Percentiles rank a stretch among this genome's conserved stretches.
phyloP scores from a whole-genome alignment of 2,888 invertebrate genomes.

The Loripinus fragilis region DNA sequence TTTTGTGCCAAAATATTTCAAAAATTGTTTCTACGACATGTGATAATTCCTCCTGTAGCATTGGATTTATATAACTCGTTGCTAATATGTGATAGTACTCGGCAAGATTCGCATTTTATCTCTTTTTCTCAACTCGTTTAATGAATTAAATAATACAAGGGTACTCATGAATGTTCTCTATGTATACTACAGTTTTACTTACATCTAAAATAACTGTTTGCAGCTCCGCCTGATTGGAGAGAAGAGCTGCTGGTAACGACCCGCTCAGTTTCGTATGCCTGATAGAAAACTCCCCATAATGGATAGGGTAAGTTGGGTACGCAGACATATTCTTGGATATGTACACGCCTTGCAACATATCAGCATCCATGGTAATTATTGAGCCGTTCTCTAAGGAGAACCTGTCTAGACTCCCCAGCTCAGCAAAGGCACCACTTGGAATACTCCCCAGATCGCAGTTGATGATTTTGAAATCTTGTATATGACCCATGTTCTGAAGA shows the following conservation, averaged over 20 bases:
- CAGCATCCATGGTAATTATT: constrained; percentile 27
- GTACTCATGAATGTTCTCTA: too few species aligned
- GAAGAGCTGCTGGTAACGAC: constrained; percentile 24
- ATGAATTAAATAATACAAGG: too few species aligned
- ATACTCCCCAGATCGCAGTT: constrained; percentile 50
- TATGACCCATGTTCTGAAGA: constrained; percentile 46
- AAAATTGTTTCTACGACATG: too few species aligned
- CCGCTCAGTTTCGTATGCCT: constrained; percentile 35
- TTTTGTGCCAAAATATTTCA: too few species aligned
- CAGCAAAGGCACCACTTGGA: constrained; percentile 33
- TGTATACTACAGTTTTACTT: too few species aligned
- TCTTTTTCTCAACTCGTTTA: too few species aligned
- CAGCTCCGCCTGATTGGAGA: constrained; percentile 29
- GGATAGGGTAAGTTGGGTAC: constrained; percentile 39
- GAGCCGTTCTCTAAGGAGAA: constrained; percentile 50
- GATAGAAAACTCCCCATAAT: constrained; percentile 41
- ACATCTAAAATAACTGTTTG: constrained; percentile 41
- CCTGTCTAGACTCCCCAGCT: constrained; percentile 37
- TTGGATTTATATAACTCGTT: too few species aligned
- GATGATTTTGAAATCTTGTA: constrained; percentile 45
- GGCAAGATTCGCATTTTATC: too few species aligned
- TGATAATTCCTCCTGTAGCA: too few species aligned
- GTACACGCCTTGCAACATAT: constrained; percentile 32
- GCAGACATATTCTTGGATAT: constrained; percentile 41
- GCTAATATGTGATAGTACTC: too few species aligned